A percentile compares a stretch with the other conserved stretches of the same genome.
Conservation (phyloP, 2,113 vertebrate genomes). For the Coturnix japonica region DNA sequence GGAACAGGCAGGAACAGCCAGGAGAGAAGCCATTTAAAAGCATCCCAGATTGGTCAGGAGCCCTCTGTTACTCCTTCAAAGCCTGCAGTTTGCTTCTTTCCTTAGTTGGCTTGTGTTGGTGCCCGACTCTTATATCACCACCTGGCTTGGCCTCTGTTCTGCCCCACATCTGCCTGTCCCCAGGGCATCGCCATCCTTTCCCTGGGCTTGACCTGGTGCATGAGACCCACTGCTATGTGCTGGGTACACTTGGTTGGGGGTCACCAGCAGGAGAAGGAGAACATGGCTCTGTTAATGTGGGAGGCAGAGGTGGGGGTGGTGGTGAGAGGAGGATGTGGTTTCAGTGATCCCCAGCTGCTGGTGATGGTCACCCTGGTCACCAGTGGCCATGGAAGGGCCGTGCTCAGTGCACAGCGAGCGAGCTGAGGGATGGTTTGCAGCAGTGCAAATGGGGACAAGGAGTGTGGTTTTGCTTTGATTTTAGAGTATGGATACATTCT, state of each 20-base stretch:
- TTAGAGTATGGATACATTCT: background rate
- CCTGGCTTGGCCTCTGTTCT: background rate
- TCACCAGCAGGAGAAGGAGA: background rate
- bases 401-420: background rate
- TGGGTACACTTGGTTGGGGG: background rate
- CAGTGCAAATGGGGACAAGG: background rate
- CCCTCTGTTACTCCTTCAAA: rapidly evolving
- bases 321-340: background rate
- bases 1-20: conserved; percentile 9
- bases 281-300: background rate
- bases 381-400: background rate
- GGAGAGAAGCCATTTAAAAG: background rate
- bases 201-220: background rate
- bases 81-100: background rate
- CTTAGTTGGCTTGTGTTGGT: background rate
- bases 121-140: background rate
- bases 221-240: background rate
- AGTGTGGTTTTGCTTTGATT: background rate
- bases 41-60: background rate
- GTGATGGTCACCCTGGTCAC: background rate
- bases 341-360: rapidly evolving
- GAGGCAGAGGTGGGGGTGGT: too few species aligned
- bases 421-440: background rate
- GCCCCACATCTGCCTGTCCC: background rate
- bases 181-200: background rate